phyloP scores from a whole-genome alignment of 2,888 invertebrate species.

The Minunthozetes semirufus region DNA sequence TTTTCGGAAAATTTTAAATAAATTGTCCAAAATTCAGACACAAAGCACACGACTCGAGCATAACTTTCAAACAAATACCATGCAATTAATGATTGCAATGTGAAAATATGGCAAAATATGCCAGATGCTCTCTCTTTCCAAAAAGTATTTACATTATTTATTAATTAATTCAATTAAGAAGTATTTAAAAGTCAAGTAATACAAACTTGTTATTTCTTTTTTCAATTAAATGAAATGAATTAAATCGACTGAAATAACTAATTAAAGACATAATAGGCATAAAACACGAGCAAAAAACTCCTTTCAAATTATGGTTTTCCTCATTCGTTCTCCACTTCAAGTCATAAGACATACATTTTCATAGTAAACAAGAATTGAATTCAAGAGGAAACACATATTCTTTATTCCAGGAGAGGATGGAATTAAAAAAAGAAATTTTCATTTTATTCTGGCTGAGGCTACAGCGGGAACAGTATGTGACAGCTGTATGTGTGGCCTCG shows the following conservation, averaged over 20 bases:
- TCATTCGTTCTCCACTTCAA: background rate
- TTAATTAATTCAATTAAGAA: background rate
- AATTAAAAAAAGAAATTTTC: too few species aligned
- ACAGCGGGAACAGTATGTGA: background rate
- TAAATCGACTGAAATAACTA: background rate
- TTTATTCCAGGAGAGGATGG: too few species aligned
- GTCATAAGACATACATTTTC: background rate
- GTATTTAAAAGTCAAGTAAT: background rate
- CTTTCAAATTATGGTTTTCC: background rate
- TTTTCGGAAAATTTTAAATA: too few species aligned
- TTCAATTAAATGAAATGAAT: background rate
- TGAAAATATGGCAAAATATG: too few species aligned
- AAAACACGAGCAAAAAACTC: constrained; percentile 14
- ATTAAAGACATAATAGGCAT: background rate
- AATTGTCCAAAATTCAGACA: too few species aligned
- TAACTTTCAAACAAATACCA: too few species aligned
- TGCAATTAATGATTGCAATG: too few species aligned
- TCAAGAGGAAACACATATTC: too few species aligned
- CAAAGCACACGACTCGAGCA: too few species aligned
- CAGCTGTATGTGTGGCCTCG: constrained; percentile 2
- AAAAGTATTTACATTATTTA: background rate
- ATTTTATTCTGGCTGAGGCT: too few species aligned
- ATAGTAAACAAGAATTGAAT: background rate
- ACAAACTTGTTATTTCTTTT: background rate
- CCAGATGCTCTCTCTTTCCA: too few species aligned